Percentiles rank a stretch among this genome's conserved stretches.
Conservation (phyloP, 2,113 vertebrate genomes). For the Pipra filicauda region DNA sequence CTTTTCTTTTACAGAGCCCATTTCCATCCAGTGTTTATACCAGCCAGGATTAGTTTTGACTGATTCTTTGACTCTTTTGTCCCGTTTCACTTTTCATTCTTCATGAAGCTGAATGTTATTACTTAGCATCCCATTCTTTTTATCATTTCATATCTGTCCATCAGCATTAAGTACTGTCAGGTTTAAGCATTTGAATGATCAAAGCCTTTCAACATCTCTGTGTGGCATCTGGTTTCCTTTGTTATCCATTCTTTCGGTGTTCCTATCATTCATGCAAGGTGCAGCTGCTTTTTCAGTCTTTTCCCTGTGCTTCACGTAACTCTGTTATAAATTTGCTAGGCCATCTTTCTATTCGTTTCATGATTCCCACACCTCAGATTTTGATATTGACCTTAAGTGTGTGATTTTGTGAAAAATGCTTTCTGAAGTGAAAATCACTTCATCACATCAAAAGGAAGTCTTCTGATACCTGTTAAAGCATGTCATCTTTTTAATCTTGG, state of each 20-base stretch:
- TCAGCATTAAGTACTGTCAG: constrained; percentile 17
- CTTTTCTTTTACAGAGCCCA: background rate
- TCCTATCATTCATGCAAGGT: background rate
- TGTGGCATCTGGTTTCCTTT: constrained; percentile 24
- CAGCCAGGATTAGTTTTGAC: background rate
- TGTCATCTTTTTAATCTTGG: background rate
- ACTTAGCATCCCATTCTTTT: background rate
- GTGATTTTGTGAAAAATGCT: background rate
- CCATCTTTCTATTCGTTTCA: background rate
- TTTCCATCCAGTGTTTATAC: background rate
- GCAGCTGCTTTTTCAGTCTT: background rate
- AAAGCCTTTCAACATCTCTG: background rate
- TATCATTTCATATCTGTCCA: constrained; percentile 34
- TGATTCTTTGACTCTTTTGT: background rate
- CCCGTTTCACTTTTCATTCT: background rate
- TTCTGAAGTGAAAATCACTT: constrained; percentile 8
- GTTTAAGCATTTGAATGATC: constrained; percentile 31
- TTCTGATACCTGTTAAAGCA: background rate
- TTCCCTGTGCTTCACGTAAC: background rate
- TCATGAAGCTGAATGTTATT: background rate
- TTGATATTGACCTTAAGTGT: background rate
- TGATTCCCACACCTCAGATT: background rate
- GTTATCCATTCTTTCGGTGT: background rate
- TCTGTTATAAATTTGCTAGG: background rate
- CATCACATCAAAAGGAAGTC: background rate